A percentile compares a stretch with the other conserved stretches of the same genome.
These are phyloP conservation scores for Thereva unica DNA, from an alignment of 2,888 invertebrate species.

Conservation along the genomic window DNA sequence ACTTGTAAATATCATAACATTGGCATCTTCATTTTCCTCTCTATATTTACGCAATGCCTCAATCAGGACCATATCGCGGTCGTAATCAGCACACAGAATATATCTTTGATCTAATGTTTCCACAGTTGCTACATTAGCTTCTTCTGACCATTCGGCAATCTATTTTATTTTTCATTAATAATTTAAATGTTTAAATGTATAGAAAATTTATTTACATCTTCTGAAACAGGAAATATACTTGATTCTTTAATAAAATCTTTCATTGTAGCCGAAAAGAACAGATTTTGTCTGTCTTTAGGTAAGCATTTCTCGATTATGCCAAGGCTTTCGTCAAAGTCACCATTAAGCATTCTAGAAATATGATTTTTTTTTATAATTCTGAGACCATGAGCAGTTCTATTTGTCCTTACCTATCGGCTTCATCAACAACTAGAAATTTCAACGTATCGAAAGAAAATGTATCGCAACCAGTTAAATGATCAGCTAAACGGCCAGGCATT, in stretches of 20 bases:
- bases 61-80: constrained; percentile 90
- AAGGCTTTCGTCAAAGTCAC: constrained; percentile 81
- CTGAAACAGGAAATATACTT: constrained; percentile 64
- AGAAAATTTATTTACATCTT: constrained; percentile 61
- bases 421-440: constrained; percentile 90
- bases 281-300: constrained; percentile 79
- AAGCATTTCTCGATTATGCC: constrained; percentile 76
- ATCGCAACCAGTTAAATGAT: constrained; percentile 86
- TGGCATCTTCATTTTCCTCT: constrained; percentile 72
- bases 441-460: constrained; percentile 79
- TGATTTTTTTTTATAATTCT: constrained; percentile 20
- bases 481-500: constrained; percentile 93
- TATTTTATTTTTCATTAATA: constrained; percentile 38
- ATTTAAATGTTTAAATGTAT: not conserved
- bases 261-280: constrained; percentile 95
- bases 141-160: constrained; percentile 68
- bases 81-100: constrained; percentile 86
- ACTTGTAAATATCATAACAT: constrained; percentile 92
- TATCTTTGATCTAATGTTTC: constrained; percentile 89
- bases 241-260: constrained; percentile 78
- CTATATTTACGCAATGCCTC: constrained; percentile 78
- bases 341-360: constrained; percentile 64
- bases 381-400: constrained; percentile 60
- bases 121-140: constrained; percentile 78
- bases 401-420: constrained; percentile 82